phyloP scores from a whole-genome alignment of 2,113 vertebrate species.

The Macrotus californicus region DNA sequence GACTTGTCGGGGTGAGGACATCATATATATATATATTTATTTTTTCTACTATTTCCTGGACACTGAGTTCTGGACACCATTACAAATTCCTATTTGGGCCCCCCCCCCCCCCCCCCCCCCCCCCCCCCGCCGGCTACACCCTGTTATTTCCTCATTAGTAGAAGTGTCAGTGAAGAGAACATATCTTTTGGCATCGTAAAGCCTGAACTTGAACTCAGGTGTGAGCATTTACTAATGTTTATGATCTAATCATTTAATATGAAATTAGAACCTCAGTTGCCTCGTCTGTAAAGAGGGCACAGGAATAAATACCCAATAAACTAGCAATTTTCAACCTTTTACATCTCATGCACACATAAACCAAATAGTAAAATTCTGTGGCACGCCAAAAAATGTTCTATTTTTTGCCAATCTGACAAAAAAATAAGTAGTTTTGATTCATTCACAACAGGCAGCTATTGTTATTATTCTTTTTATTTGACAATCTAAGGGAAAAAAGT shows the following conservation, averaged over 20 bases:
- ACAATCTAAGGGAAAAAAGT: not conserved
- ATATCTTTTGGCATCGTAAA: not conserved
- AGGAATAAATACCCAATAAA: not conserved
- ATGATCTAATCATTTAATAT: not conserved
- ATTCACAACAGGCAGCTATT: not conserved
- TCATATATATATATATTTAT: too few species aligned
- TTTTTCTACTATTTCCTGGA: too few species aligned
- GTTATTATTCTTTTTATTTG: not conserved
- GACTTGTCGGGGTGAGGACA: too few species aligned
- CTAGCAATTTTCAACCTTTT: not conserved
- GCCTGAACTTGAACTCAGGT: not conserved
- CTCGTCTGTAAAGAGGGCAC: not conserved
- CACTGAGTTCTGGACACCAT: too few species aligned
- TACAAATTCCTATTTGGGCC: too few species aligned
- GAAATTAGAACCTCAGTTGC: not conserved
- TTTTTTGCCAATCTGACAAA: not conserved
- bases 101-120: too few species aligned
- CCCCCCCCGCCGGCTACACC: too few species aligned
- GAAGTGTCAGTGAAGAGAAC: not conserved
- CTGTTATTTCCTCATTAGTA: not conserved
- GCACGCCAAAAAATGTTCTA: not conserved
- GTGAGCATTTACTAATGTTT: not conserved
- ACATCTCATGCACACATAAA: not conserved
- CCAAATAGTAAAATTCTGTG: not conserved
- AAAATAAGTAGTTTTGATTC: not conserved